Percentiles rank a stretch among this genome's conserved stretches.
Evolutionary conservation across 2,888 invertebrate genomes (phyloP).

Genomic region (Priocnemis perturbator): DNA sequence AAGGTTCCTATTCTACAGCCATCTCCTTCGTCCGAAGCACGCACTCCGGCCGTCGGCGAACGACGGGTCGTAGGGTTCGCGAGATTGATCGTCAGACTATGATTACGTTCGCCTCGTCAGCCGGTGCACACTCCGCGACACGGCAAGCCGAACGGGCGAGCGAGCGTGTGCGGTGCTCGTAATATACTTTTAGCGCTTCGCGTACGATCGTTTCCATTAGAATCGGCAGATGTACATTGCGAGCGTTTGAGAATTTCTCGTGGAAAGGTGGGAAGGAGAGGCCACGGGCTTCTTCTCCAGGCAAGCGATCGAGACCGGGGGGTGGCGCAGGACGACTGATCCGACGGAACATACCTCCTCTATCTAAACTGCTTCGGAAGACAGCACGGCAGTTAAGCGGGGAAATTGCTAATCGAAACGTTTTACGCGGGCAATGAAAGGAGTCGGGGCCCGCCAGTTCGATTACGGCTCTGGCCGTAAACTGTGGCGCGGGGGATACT

Average conservation of each 20-base stretch:
- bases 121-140: neutral
- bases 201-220: constrained; percentile 33
- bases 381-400: constrained; percentile 62
- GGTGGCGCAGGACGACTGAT: constrained; percentile 21
- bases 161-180: constrained; percentile 22
- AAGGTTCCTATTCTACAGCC: neutral
- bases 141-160: constrained; percentile 9
- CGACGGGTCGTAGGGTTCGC: neutral
- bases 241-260: constrained; percentile 18
- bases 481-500: constrained; percentile 36
- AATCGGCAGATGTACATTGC: constrained; percentile 28
- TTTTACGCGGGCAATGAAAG: constrained; percentile 68
- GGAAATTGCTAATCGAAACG: constrained; percentile 70
- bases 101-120: constrained; percentile 10
- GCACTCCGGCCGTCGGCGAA: no score
- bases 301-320: neutral
- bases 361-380: constrained; percentile 57
- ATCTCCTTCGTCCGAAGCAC: no score
- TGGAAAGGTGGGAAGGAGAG: neutral
- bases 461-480: constrained; percentile 46
- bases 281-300: neutral
- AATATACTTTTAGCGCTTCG: constrained; percentile 39
- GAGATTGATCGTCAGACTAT: constrained; percentile 12
- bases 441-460: constrained; percentile 52
- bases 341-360: constrained; percentile 42